Evolutionary conservation across 2,888 invertebrate genomes (phyloP), one percentile per base, ranked within the genome.

Genomic region (Arrhopalites spinosus): DNA sequence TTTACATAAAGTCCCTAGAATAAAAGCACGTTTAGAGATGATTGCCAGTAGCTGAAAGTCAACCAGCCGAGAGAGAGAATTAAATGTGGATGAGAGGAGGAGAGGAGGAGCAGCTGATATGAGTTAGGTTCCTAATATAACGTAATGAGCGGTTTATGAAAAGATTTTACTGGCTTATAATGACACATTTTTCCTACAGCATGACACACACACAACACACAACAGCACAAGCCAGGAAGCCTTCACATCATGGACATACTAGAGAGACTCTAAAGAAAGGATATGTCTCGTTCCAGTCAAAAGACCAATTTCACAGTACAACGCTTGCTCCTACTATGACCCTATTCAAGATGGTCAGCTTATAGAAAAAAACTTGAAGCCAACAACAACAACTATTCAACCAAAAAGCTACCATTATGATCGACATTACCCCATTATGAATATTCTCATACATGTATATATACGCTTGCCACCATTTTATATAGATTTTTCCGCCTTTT

Each of bases 291-390:
- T 77, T 77, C 74, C 67, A 77, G 71, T 79, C 67, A 81, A 81
- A 81, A 79, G 81, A 81, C 69, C 80, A 76, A 81, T 81, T 81
- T 81, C 77, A 80, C 81, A 81, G 79, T 70, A 75, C 78, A 78
- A 72, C 77, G 81, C 67, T n/a, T 27, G 67, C 61, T 70, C 50
- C 47, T 45, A 45, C 45, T 36, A 1, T 15, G 23, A 11, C n/a
- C 27, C 61, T 20, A 23, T 61, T 61, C 61, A 61, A 61, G 61
- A 61, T 61, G 61, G 20, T 61, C 61, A 61, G 20, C 23, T 20
- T 61, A 61, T 56, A 23, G 20, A 3, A 3, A n/a, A 13, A 27
- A 61, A 61, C 13, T 61, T 61, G 23, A 27, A 25, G 61, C 61
- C 25, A 61, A 61, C 61, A 61, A 53, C 53, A 53, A 61, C 23